A percentile compares a stretch with the other conserved stretches of the same genome.
Evolutionary conservation across 23 tunicate genomes (phyloP).

Genomic region (Trididemnum nubilum): DNA sequence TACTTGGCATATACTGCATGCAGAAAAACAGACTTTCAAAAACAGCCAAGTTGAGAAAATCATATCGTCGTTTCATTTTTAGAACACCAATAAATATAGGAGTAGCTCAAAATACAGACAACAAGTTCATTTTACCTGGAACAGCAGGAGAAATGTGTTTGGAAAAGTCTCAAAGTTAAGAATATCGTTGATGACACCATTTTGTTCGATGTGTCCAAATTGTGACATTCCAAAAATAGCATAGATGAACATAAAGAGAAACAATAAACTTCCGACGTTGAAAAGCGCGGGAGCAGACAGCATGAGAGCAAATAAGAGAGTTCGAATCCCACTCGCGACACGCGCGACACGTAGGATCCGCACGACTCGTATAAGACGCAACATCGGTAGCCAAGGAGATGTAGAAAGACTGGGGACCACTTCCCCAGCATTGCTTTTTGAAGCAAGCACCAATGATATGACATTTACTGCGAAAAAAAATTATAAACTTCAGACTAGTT

Average conservation of each 20-base stretch:
- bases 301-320: constrained; percentile 79
- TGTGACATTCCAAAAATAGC: constrained; percentile 92
- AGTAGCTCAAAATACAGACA: no score
- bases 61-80: no score
- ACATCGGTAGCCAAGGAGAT: constrained; percentile 89
- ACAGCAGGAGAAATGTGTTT: constrained; percentile 71
- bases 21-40: no score
- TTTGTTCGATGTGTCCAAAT: constrained; percentile 61
- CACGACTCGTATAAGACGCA: constrained; percentile 75
- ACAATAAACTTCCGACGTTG: constrained; percentile 72
- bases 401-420: not conserved
- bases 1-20: no score
- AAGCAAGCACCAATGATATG: constrained; percentile 23
- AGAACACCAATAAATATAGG: no score
- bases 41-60: no score
- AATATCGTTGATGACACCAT: constrained; percentile 68
- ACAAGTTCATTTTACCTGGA: no score
- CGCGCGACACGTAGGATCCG: constrained; percentile 78
- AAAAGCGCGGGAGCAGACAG: constrained; percentile 84
- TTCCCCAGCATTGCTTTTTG: not conserved
- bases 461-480: constrained; percentile 57
- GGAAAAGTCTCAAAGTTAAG: constrained; percentile 86
- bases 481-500: not conserved
- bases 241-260: constrained; percentile 78
- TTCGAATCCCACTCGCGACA: constrained; percentile 80